Evolutionary conservation across 2,888 invertebrate genomes (phyloP).

Genomic region (Lasioglossum pauxillum): DNA sequence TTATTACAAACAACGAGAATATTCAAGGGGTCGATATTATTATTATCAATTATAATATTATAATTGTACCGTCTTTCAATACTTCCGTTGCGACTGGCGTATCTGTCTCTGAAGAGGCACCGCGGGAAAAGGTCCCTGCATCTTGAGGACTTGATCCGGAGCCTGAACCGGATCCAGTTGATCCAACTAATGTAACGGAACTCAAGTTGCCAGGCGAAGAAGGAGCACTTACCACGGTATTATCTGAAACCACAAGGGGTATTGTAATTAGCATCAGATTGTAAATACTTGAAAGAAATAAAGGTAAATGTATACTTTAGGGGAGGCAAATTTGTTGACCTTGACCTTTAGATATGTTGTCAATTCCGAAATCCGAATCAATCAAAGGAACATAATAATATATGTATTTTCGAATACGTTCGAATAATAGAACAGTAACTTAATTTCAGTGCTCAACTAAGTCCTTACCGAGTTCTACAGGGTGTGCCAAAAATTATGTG

Average conservation of each 20-base stretch:
- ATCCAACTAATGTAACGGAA: slow-evolving; percentile 90
- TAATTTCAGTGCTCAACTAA: no score
- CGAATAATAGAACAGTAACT: no score
- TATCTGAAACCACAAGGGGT: slow-evolving; percentile 77
- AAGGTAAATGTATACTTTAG: background rate
- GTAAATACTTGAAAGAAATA: background rate
- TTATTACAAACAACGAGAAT: no score
- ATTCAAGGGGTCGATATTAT: no score
- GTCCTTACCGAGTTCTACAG: no score
- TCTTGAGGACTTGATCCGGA: slow-evolving; percentile 80
- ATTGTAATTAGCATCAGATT: background rate
- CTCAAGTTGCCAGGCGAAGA: slow-evolving; percentile 91
- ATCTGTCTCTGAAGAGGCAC: slow-evolving; percentile 75
- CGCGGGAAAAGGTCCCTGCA: slow-evolving; percentile 70
- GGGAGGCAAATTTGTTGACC: no score
- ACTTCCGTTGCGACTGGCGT: slow-evolving; percentile 70
- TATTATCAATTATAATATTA: background rate
- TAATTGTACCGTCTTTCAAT: slow-evolving; percentile 72
- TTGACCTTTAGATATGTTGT: no score
- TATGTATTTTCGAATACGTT: no score
- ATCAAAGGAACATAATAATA: no score
- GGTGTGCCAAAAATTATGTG: no score
- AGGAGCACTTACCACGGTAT: slow-evolving; percentile 86
- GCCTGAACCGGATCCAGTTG: slow-evolving; percentile 85
- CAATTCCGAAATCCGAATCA: no score